phyloP scores from a whole-genome alignment of 2,113 vertebrate genomes.

The Serinus canaria region DNA sequence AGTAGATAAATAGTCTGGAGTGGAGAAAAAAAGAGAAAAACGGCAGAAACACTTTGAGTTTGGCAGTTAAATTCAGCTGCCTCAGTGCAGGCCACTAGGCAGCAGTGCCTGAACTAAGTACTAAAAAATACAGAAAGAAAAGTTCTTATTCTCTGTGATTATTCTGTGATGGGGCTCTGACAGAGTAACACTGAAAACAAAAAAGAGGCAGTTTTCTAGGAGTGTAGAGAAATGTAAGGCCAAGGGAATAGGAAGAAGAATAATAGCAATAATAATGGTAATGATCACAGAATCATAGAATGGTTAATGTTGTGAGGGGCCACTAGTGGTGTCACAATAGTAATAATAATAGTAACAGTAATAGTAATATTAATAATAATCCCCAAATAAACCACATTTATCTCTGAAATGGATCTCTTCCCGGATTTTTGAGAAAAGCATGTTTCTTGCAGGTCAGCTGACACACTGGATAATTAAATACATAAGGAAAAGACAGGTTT shows the following conservation, averaged over 20 bases:
- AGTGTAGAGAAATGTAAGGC: background rate
- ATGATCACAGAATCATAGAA: background rate
- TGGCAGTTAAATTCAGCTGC: background rate
- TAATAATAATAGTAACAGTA: background rate
- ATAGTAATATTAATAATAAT: background rate
- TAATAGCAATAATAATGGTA: background rate
- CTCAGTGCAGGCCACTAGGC: background rate
- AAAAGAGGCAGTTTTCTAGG: background rate
- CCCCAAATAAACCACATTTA: background rate
- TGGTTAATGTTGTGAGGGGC: background rate
- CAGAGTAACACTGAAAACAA: background rate
- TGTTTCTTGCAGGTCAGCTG: background rate
- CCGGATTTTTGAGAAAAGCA: background rate
- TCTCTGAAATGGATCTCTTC: background rate
- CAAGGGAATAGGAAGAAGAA: background rate
- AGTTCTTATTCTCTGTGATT: background rate
- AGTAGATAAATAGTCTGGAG: background rate
- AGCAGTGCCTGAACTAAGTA: background rate
- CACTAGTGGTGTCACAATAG: background rate
- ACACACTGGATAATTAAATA: too few relatives aligned
- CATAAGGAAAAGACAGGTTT: background rate
- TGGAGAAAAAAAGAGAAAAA: background rate
- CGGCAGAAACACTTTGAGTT: background rate
- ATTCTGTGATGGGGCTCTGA: background rate
- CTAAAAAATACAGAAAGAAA: background rate